These are phyloP conservation scores for Sycophaga agraensis DNA, from an alignment of 1,140 invertebrate genomes.

Conservation along the genomic window DNA sequence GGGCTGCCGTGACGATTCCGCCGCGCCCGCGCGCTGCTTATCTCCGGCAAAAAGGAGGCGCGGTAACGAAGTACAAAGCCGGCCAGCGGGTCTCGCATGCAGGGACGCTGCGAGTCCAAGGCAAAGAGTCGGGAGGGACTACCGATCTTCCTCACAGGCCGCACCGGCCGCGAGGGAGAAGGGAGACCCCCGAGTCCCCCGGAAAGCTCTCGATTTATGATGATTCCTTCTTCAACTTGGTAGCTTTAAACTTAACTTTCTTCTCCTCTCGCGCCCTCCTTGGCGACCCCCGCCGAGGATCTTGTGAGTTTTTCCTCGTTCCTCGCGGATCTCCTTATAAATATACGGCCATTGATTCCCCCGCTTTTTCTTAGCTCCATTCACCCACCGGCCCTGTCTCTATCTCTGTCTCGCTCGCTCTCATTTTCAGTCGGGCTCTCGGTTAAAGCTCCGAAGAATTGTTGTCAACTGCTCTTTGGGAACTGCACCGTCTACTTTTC, in stretches of 20 bases:
- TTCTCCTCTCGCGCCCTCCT: conserved; percentile 19
- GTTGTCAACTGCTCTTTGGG: too few species aligned
- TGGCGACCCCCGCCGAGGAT: neutral
- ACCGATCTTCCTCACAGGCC: too few species aligned
- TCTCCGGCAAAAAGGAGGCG: too few species aligned
- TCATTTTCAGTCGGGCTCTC: too few species aligned
- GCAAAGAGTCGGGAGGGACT: conserved; percentile 26
- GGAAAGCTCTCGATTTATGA: conserved; percentile 34
- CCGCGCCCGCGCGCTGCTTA: too few species aligned
- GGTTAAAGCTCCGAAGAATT: too few species aligned
- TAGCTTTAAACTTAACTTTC: conserved; percentile 26
- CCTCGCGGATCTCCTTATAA: neutral
- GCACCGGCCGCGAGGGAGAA: too few species aligned
- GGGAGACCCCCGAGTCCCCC: too few species aligned
- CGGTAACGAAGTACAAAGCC: conserved; percentile 34
- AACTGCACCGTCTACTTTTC: too few species aligned
- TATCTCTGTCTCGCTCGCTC: too few species aligned
- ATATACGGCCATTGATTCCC: neutral
- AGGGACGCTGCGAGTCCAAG: conserved; percentile 36
- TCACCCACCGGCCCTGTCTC: too few species aligned
- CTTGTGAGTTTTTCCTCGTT: neutral
- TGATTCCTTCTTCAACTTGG: conserved; percentile 33
- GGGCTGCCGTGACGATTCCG: conserved; percentile 34
- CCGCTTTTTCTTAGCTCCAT: neutral
- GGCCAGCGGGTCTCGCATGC: conserved; percentile 41